Conservation (phyloP, 2,888 invertebrate species). For the Andrena bicolor region DNA sequence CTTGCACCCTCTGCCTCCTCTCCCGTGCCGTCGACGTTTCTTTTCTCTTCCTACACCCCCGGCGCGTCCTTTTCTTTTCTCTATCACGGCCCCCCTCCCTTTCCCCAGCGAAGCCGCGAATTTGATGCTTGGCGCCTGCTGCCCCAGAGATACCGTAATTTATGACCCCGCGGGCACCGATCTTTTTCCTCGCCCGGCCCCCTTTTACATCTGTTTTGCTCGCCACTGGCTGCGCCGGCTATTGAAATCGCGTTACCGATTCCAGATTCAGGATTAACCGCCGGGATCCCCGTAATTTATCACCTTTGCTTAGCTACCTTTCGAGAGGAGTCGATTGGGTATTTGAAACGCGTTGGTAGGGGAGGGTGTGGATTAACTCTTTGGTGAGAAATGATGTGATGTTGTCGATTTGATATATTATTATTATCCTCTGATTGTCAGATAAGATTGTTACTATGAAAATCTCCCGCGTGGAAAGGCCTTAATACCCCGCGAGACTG, state of each 20-base stretch:
- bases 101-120: slow-evolving; percentile 58
- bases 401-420: too few relatives aligned
- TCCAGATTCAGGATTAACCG: not conserved
- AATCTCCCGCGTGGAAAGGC: too few relatives aligned
- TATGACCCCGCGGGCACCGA: slow-evolving; percentile 43
- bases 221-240: not conserved
- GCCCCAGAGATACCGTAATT: slow-evolving; percentile 63
- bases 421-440: too few relatives aligned
- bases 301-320: not conserved
- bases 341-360: not conserved
- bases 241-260: slow-evolving; percentile 28
- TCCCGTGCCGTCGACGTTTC: slow-evolving; percentile 8
- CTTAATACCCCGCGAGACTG: too few relatives aligned
- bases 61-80: not conserved
- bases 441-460: too few relatives aligned
- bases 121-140: slow-evolving; percentile 66
- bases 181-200: slow-evolving; percentile 2
- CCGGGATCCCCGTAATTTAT: slow-evolving; percentile 11
- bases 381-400: not conserved
- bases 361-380: not conserved
- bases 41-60: slow-evolving; percentile 18
- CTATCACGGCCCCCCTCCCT: slow-evolving; percentile 10
- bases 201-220: slow-evolving; percentile 23
- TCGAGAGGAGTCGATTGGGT: not conserved
- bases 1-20: slow-evolving; percentile 32